Conservation (phyloP, 2,888 invertebrate species). For the Danaus chrysippus region DNA sequence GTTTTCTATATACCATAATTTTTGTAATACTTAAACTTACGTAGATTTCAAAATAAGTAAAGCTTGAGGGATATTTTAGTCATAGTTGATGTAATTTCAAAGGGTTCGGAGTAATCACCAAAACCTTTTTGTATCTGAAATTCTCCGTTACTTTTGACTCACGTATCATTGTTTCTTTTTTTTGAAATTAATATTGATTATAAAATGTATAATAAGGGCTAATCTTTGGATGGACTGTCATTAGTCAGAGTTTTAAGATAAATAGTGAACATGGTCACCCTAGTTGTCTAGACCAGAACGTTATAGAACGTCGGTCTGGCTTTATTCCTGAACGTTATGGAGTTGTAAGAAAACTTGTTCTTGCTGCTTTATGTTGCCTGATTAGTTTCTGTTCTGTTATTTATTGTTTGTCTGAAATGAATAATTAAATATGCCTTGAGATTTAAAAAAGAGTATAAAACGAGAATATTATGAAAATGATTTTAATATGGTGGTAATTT, state of each 20-base stretch:
- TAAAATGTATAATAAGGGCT: no score
- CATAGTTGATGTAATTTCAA: no score
- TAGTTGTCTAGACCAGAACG: slow-evolving; percentile 14
- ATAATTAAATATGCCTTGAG: not conserved
- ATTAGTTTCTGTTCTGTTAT: slow-evolving; percentile 15
- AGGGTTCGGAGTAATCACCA: no score
- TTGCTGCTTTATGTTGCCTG: slow-evolving; percentile 15
- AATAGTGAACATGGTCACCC: not conserved
- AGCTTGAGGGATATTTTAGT: no score
- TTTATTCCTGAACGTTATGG: slow-evolving; percentile 18
- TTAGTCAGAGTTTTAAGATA: not conserved
- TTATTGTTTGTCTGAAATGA: slow-evolving; percentile 10
- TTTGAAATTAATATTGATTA: no score
- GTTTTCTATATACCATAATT: not conserved
- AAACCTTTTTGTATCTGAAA: no score
- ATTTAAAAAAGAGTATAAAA: slow-evolving; percentile 1
- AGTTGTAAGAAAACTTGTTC: slow-evolving; percentile 23
- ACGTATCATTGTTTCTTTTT: no score
- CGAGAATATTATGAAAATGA: slow-evolving; percentile 5
- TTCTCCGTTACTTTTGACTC: no score
- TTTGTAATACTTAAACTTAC: not conserved
- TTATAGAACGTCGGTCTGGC: slow-evolving; percentile 16
- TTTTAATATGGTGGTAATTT: no score
- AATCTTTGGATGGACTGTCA: no score
- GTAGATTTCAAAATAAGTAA: no score